Evolutionary conservation across 2,113 vertebrate species (phyloP).

Genomic region (Garra rufa): DNA sequence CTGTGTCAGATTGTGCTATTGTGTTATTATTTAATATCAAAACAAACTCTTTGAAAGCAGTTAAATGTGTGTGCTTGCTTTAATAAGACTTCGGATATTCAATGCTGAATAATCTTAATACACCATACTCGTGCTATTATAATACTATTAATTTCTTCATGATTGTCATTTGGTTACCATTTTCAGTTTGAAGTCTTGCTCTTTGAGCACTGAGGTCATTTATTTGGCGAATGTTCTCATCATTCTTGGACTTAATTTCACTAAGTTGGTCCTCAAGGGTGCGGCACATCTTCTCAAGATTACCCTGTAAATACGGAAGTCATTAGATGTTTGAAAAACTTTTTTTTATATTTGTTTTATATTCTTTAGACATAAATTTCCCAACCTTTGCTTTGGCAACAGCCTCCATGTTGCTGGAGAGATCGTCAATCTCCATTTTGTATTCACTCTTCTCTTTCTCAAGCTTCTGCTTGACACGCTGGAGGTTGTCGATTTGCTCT

Average conservation of each 20-base stretch:
- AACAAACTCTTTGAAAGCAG: background rate
- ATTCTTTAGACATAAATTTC: slow-evolving; percentile 25
- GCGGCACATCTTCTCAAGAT: slow-evolving; percentile 77
- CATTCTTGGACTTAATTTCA: slow-evolving; percentile 78
- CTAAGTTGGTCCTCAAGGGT: slow-evolving; percentile 73
- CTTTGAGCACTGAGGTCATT: slow-evolving; percentile 58
- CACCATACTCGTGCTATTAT: background rate
- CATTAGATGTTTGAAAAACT: background rate
- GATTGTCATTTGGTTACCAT: slow-evolving; percentile 41
- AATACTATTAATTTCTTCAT: background rate
- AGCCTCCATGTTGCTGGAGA: background rate
- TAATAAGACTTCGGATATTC: background rate
- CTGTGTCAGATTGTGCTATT: background rate
- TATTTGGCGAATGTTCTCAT: slow-evolving; percentile 66
- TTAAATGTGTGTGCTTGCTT: background rate
- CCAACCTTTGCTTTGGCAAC: slow-evolving; percentile 32
- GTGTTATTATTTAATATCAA: background rate
- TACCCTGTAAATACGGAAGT: slow-evolving; percentile 63
- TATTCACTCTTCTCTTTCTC: slow-evolving; percentile 64
- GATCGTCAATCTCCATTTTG: background rate
- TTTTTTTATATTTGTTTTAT: too few species aligned
- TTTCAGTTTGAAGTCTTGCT: slow-evolving; percentile 59
- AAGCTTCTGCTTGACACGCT: slow-evolving; percentile 63
- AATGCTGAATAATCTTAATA: background rate
- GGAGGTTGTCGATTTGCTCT: slow-evolving; percentile 65